Conservation (phyloP, 2,113 vertebrate genomes). For the Vidua macroura region DNA sequence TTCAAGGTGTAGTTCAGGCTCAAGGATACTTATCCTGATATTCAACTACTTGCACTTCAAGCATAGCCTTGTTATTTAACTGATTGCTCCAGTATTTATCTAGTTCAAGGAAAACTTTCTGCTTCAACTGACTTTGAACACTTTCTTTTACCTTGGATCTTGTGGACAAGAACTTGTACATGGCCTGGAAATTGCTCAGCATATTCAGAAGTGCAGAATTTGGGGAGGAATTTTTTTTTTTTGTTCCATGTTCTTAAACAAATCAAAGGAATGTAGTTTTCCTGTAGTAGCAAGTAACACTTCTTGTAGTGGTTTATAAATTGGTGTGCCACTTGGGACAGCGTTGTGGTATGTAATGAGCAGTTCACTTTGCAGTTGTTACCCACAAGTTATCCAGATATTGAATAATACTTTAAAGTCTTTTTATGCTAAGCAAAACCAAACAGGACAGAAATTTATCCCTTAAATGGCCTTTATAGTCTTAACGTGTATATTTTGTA, state of each 20-base stretch:
- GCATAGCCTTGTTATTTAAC: neutral
- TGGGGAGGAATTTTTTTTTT: neutral
- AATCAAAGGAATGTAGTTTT: neutral
- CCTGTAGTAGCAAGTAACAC: neutral
- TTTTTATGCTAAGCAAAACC: neutral
- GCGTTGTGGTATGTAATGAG: neutral
- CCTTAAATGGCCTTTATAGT: neutral
- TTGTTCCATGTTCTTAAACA: neutral
- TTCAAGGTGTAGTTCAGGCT: constrained; percentile 18
- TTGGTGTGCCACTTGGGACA: neutral
- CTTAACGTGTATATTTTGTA: neutral
- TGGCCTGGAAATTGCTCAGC: neutral
- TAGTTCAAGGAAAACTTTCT: neutral
- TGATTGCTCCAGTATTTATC: neutral
- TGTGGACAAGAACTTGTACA: neutral
- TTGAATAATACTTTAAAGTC: neutral
- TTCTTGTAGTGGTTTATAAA: neutral
- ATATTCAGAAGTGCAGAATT: neutral
- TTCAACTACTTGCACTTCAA: neutral
- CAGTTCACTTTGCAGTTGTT: neutral
- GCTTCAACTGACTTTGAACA: neutral
- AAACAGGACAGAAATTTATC: neutral
- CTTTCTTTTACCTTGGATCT: neutral
- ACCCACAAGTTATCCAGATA: neutral
- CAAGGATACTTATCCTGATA: neutral